A percentile compares a stretch with the other conserved stretches of the same genome.
Evolutionary conservation across 2,113 vertebrate species (phyloP).

Genomic region (Tamias sibiricus): DNA sequence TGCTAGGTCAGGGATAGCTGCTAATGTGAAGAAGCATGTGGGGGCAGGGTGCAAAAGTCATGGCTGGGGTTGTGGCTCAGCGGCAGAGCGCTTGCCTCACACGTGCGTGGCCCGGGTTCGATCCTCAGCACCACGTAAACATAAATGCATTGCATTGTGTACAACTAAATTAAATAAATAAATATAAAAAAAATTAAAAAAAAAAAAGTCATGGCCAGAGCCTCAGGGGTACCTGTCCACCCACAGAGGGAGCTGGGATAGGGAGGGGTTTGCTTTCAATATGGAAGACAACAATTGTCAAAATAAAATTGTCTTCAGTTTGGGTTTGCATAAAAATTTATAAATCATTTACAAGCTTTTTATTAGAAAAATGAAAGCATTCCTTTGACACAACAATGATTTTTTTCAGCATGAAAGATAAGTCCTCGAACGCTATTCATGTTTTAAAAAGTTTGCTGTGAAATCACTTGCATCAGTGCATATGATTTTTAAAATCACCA

Average conservation of each 20-base stretch:
- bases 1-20: background rate
- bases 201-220: background rate
- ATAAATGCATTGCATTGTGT: no score
- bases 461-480: background rate
- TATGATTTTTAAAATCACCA: background rate
- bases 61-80: no score
- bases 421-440: background rate
- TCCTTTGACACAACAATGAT: background rate
- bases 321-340: background rate
- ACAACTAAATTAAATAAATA: no score
- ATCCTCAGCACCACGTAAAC: no score
- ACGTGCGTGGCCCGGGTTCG: no score
- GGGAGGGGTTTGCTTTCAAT: no score
- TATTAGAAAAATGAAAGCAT: background rate
- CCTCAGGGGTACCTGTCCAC: no score
- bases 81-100: no score
- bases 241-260: no score
- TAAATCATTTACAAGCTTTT: background rate
- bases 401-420: background rate
- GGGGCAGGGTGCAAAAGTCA: rapidly evolving
- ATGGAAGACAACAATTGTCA: background rate
- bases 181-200: no score
- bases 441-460: background rate
- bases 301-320: background rate
- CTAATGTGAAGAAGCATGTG: rapidly evolving